phyloP scores from a whole-genome alignment of 2,113 vertebrate genomes.

The Diadophis punctatus region DNA sequence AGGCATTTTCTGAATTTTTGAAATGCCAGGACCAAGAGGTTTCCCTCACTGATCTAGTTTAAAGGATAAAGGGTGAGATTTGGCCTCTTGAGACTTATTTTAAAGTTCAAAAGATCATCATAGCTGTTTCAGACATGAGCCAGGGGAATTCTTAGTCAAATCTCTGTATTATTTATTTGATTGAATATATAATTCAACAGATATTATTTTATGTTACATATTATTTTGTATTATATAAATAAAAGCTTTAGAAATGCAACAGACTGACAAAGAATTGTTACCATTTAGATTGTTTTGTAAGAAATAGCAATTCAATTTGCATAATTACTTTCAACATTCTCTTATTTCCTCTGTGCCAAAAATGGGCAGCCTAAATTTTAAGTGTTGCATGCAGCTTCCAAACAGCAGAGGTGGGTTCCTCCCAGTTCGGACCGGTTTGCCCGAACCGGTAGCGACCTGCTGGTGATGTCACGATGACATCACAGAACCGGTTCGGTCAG shows the following conservation, averaged over 20 bases:
- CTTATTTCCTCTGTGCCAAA: neutral
- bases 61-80: neutral
- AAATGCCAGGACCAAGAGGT: neutral
- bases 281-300: neutral
- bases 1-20: neutral
- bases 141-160: neutral
- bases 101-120: neutral
- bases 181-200: neutral
- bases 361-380: neutral
- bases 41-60: neutral
- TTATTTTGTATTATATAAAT: neutral
- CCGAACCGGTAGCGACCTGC: no score
- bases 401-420: no score
- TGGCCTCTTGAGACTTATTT: neutral
- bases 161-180: neutral
- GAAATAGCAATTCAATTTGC: neutral
- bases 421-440: no score
- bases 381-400: neutral
- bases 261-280: neutral
- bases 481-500: no score
- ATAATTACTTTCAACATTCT: neutral
- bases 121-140: neutral
- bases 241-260: neutral
- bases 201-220: neutral
- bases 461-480: no score